These are phyloP conservation scores for Drosophila elegans DNA, from an alignment of 1,140 invertebrate genomes.

Conservation along the genomic window DNA sequence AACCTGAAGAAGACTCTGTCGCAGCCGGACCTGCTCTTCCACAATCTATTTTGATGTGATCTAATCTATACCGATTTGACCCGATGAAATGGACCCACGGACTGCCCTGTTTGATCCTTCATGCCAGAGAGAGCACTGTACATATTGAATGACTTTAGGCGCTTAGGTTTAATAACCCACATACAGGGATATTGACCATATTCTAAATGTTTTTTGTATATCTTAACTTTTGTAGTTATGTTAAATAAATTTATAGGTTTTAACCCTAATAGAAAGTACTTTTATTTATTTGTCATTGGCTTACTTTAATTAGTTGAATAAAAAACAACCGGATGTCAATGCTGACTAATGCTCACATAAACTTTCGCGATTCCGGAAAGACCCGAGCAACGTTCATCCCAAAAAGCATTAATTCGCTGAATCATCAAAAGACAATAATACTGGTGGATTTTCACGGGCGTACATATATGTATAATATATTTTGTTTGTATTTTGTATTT, in stretches of 20 bases:
- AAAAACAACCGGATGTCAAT: background rate
- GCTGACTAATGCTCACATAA: background rate
- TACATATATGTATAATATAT: conserved; percentile 12
- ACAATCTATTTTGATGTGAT: conserved; percentile 56
- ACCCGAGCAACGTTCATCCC: background rate
- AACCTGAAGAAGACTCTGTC: conserved; percentile 80
- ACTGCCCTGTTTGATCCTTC: background rate
- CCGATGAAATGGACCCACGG: background rate
- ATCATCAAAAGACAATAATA: background rate
- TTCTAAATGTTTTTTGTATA: conserved; percentile 4
- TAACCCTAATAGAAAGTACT: background rate
- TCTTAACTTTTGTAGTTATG: conserved; percentile 17
- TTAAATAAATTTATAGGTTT: conserved; percentile 14
- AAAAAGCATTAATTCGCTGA: background rate
- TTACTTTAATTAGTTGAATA: too few relatives aligned
- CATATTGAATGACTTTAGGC: conserved; percentile 29
- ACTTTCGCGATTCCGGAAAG: background rate
- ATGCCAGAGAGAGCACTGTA: conserved; percentile 14
- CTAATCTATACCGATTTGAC: conserved; percentile 64
- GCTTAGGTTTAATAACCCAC: conserved; percentile 10
- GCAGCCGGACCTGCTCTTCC: conserved; percentile 79
- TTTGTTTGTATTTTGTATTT: conserved; percentile 4
- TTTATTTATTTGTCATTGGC: background rate
- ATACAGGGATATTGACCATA: conserved; percentile 2
- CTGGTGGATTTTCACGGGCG: background rate